Evolutionary conservation across 2,797 vertebrate genomes (phyloP).

Genomic region (Myotis vivesi): DNA sequence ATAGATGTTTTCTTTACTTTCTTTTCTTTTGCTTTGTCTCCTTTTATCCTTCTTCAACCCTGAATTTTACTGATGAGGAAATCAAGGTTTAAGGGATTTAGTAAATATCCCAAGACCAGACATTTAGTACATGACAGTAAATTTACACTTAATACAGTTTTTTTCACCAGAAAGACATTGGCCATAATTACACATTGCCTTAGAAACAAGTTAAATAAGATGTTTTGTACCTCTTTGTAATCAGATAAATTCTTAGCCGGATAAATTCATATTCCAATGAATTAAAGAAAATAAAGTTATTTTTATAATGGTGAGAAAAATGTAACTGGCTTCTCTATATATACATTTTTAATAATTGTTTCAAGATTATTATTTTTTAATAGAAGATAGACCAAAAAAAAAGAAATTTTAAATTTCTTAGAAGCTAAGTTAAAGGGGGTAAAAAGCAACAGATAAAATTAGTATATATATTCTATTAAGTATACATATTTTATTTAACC

Average conservation of each 20-base stretch:
- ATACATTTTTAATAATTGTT: slow-evolving; percentile 29
- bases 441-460: neutral
- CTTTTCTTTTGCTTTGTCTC: neutral
- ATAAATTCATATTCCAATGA: neutral
- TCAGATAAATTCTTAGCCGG: slow-evolving; percentile 26
- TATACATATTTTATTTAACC: neutral
- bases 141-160: neutral
- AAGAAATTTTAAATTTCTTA: neutral
- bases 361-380: neutral
- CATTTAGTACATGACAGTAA: neutral
- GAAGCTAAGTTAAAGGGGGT: neutral
- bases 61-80: neutral
- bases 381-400: neutral
- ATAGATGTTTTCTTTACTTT: neutral
- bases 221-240: neutral
- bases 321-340: neutral
- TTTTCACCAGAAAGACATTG: slow-evolving; percentile 32
- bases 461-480: neutral
- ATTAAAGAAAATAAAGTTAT: neutral
- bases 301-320: slow-evolving; percentile 20
- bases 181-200: neutral
- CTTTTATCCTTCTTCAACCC: neutral
- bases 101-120: neutral
- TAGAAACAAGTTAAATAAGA: slow-evolving; percentile 28
- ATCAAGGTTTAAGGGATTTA: neutral